Percentiles rank a stretch among this genome's conserved stretches.
Conservation (phyloP, 1,140 invertebrate genomes). For the Thalassaphorura encarpata region DNA sequence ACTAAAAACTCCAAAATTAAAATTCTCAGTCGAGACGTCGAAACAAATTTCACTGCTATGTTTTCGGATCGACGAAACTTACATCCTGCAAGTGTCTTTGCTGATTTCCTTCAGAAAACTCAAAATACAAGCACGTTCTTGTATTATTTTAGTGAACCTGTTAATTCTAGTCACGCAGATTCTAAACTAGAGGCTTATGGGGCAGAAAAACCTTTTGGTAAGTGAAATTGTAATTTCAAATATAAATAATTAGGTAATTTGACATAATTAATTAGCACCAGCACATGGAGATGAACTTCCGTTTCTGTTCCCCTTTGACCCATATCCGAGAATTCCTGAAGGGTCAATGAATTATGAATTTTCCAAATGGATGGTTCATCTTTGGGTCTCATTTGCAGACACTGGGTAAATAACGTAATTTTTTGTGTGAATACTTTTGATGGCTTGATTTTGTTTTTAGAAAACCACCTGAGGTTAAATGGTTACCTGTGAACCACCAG, state of each 20-base stretch:
- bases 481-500: neutral
- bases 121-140: too few species aligned
- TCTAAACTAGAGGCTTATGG: slow-evolving; percentile 1
- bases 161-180: neutral
- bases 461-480: neutral
- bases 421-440: neutral
- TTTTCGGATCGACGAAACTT: slow-evolving; percentile 5
- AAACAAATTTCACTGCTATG: slow-evolving; percentile 45
- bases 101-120: neutral
- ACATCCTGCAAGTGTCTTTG: slow-evolving; percentile 1
- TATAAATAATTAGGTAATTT: neutral
- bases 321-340: slow-evolving; percentile 12
- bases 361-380: slow-evolving; percentile 16
- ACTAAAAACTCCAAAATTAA: too few species aligned
- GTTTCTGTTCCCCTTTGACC: slow-evolving; percentile 14
- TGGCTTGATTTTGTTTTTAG: neutral
- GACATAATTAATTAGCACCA: neutral
- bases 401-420: slow-evolving; percentile 13
- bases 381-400: slow-evolving; percentile 17
- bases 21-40: slow-evolving; percentile 42
- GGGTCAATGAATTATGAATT: slow-evolving; percentile 15
- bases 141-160: too few species aligned
- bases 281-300: slow-evolving; percentile 12
- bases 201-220: slow-evolving; percentile 10
- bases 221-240: neutral